Percentiles rank a stretch among this genome's conserved stretches.
phyloP scores from a whole-genome alignment of 1,140 invertebrate species.

The Chionoecetes opilio region DNA sequence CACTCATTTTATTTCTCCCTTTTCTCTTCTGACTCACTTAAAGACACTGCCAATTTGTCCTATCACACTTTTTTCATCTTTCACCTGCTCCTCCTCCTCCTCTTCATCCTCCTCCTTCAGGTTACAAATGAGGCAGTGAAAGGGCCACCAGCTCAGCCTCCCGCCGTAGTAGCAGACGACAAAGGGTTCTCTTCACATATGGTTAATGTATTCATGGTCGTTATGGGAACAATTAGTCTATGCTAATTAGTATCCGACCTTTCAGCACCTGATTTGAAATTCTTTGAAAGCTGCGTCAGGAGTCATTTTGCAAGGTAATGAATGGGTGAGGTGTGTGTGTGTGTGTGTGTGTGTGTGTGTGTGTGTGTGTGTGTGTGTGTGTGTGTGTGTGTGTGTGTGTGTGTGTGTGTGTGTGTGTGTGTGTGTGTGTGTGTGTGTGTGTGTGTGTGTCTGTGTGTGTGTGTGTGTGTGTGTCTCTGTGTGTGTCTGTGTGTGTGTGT shows the following conservation, averaged over 20 bases:
- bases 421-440: no score
- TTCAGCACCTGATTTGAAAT: conserved; percentile 29
- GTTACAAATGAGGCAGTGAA: conserved; percentile 7
- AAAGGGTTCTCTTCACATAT: not conserved
- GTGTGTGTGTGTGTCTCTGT: not conserved
- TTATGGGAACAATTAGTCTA: conserved; percentile 21
- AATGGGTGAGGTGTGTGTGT: not conserved
- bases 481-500: not conserved
- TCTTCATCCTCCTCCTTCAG: not conserved
- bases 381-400: not conserved
- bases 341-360: conserved; percentile 22
- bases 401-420: not conserved
- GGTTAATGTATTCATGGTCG: conserved; percentile 19
- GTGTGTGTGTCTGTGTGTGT: no score
- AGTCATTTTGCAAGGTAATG: not conserved
- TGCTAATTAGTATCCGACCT: not conserved
- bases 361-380: not conserved
- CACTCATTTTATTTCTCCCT: conserved; percentile 36
- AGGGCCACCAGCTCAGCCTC: conserved; percentile 12
- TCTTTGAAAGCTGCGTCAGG: not conserved
- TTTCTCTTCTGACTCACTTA: not conserved
- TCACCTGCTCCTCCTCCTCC: not conserved
- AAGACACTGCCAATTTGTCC: not conserved
- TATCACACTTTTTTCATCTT: not conserved
- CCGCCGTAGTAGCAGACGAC: not conserved